Percentiles rank a stretch among this genome's conserved stretches.
Conservation (phyloP, 2,113 vertebrate species). For the Oreochromis spilurus region DNA sequence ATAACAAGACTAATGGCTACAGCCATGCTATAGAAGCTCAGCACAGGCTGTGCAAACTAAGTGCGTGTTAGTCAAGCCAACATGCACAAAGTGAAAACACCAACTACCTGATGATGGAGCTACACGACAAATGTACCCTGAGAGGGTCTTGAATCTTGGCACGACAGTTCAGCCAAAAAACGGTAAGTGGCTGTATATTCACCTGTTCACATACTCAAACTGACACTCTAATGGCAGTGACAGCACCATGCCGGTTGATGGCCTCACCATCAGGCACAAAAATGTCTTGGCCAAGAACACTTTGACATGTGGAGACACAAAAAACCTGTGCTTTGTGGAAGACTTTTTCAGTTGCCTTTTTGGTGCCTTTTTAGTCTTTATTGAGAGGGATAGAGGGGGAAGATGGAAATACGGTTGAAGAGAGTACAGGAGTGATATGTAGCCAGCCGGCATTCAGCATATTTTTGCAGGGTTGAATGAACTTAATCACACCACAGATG, state of each 20-base stretch:
- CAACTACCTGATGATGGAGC: not conserved
- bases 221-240: not conserved
- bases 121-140: not conserved
- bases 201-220: not conserved
- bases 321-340: not conserved
- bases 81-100: not conserved
- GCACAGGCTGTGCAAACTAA: not conserved
- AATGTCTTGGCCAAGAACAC: not conserved
- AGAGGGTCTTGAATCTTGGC: not conserved
- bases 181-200: not conserved
- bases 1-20: not conserved
- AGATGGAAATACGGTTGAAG: not conserved
- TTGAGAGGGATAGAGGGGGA: not conserved
- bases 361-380: not conserved
- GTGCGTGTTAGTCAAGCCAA: not conserved
- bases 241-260: not conserved
- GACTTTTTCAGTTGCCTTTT: not conserved
- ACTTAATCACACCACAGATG: not conserved
- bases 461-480: not conserved
- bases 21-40: not conserved
- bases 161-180: not conserved
- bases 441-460: not conserved
- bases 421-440: not conserved
- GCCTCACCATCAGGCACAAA: not conserved
- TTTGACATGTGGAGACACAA: not conserved